Evolutionary conservation across 2,797 vertebrate species (phyloP).

Genomic region (Euthynnus affinis): DNA sequence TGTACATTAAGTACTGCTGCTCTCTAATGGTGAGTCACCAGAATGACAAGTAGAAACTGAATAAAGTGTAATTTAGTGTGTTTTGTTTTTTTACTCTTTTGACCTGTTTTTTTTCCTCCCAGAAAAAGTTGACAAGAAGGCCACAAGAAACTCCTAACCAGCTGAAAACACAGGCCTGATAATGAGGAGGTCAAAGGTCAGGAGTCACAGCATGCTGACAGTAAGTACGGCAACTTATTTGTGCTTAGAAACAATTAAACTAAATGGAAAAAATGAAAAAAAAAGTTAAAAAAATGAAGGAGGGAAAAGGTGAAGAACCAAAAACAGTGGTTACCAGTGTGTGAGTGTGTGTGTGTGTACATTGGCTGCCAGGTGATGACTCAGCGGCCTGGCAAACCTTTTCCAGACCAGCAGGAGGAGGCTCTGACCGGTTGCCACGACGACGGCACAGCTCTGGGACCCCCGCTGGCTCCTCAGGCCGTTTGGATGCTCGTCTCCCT

Average conservation of each 20-base stretch:
- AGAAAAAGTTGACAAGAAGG: rapidly evolving
- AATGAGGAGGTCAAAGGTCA: slow-evolving; percentile 1
- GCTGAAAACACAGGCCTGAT: not conserved
- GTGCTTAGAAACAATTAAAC: not conserved
- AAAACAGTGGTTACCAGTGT: not conserved
- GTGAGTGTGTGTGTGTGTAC: slow-evolving; percentile 26
- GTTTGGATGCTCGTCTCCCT: slow-evolving; percentile 52
- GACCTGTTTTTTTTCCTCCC: not conserved
- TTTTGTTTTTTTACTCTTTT: not conserved
- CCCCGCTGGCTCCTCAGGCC: slow-evolving; percentile 11
- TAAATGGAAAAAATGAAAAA: not conserved
- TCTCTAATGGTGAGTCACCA: slow-evolving; percentile 9
- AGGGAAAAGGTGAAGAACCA: not conserved
- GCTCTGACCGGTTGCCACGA: slow-evolving; percentile 45
- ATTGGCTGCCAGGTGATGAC: slow-evolving; percentile 49
- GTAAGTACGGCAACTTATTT: not conserved
- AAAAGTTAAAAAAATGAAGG: not conserved
- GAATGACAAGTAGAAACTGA: not conserved
- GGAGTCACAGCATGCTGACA: not conserved
- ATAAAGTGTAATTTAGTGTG: no score
- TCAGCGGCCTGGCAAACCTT: slow-evolving; percentile 45
- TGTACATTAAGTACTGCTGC: slow-evolving; percentile 3
- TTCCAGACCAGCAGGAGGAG: slow-evolving; percentile 39
- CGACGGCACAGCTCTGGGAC: slow-evolving; percentile 27
- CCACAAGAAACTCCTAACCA: not conserved